Base-by-base conservation (phyloP, 1,140 invertebrate genomes). In the Drosophila truncata region DNA sequence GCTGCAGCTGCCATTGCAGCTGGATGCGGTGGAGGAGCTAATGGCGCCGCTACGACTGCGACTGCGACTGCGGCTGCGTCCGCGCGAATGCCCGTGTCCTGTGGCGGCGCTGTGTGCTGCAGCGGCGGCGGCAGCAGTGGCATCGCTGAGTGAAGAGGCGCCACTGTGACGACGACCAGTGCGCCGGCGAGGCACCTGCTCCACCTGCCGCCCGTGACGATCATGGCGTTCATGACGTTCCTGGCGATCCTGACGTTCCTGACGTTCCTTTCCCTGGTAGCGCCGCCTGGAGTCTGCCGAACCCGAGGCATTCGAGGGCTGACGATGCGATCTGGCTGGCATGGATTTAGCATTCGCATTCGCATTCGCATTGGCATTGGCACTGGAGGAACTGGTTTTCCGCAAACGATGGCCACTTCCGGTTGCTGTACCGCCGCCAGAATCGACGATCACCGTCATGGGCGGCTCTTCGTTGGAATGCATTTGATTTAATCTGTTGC, bases 1-100 rank as follows among this genome's bases (percentile, higher is more conserved):
- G 72, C 94, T 93, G 60, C 94, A 94, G 55, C 94, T 93, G 25
- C 93, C 93, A 58, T 83, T 91, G 59, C 91, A 91, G 39, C 86
- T 91, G 31, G 91, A 88, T 14, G 73, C 82, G 10, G 77, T 82
- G 8, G 85, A 91, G 16, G 92, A 91, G 39, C 75, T 82, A 61
- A 59, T 66, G 14, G 78, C 80, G 1, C 80, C 37, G 60, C 76
- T 25, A 20, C 41, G 60, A 6, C 49, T 64, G 7, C 47, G 46
- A 50, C 46, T 23, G 2, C 35, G 64, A 33, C 50, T 39, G 18
- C 42, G 35, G 5, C 31, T 9, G 0, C 33, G 37, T n/a, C 52
- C 44, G 1, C 16, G 52, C 0, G 20, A 20, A n/a, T 37, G 52
- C 2, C 47, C 47, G 27, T 47, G 46, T 11, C 33, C 55, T 2